These are phyloP conservation scores for Heptranchias perlo DNA, from an alignment of 2,113 vertebrate genomes.

Conservation along the genomic window DNA sequence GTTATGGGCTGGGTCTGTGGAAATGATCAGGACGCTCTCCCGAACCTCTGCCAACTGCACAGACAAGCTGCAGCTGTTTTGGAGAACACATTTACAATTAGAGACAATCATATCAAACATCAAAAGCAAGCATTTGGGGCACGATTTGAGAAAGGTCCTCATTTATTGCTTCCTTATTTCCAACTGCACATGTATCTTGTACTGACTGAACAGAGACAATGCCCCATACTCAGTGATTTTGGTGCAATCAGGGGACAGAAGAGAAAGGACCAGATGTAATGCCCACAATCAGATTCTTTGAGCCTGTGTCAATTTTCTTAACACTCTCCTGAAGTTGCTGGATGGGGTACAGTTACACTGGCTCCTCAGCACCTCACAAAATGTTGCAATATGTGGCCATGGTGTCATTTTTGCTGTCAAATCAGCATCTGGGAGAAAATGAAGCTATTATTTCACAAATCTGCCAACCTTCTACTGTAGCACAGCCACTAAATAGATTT, in stretches of 20 bases:
- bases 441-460: neutral
- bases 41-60: slow-evolving; percentile 86
- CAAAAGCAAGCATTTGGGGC: neutral
- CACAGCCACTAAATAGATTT: neutral
- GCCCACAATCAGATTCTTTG: neutral
- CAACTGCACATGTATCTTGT: neutral
- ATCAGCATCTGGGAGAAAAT: neutral
- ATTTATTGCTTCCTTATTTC: neutral
- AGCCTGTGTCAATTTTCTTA: neutral
- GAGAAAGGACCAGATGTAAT: neutral
- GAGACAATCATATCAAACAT: neutral
- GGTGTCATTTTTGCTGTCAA: neutral
- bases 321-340: neutral
- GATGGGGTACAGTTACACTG: neutral
- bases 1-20: slow-evolving; percentile 92
- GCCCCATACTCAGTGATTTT: neutral
- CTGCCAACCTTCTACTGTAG: neutral
- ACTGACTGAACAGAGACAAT: neutral
- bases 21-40: slow-evolving; percentile 95
- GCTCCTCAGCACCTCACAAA: neutral
- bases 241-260: neutral
- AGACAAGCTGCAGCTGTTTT: slow-evolving; percentile 82
- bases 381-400: neutral
- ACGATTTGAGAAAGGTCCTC: neutral
- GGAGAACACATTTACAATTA: neutral